phyloP scores from a whole-genome alignment of 2,113 vertebrate genomes.

The Hippocampus barbouri region DNA sequence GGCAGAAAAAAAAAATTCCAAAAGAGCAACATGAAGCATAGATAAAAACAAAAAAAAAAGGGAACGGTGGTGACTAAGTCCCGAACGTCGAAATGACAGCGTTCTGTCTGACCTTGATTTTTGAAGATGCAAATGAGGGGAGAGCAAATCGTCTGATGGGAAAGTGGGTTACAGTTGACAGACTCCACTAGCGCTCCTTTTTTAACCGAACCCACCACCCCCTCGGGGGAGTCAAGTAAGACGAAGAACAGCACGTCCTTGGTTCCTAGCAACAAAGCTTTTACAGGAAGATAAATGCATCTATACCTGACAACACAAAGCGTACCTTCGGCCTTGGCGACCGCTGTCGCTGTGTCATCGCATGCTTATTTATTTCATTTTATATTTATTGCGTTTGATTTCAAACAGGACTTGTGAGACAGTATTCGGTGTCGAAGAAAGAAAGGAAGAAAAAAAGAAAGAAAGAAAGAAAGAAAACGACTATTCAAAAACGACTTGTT shows the following conservation, averaged over 20 bases:
- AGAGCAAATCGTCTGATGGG: constrained; percentile 48
- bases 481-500: no score
- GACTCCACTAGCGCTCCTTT: constrained; percentile 35
- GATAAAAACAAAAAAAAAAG: constrained; percentile 7
- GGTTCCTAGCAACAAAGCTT: constrained; percentile 56
- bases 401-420: no score
- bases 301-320: constrained; percentile 20
- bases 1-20: neutral
- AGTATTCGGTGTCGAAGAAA: no score
- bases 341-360: neutral
- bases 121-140: constrained; percentile 43
- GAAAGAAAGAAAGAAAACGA: no score
- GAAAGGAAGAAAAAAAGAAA: no score
- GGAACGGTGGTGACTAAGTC: constrained; percentile 25
- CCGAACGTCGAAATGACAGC: constrained; percentile 15
- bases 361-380: neutral
- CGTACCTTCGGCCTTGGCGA: constrained; percentile 1
- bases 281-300: constrained; percentile 14
- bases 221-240: constrained; percentile 33
- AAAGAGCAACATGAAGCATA: neutral
- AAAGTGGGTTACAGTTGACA: constrained; percentile 67
- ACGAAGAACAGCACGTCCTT: constrained; percentile 52
- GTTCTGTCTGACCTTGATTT: constrained; percentile 53
- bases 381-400: neutral
- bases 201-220: constrained; percentile 46